Evolutionary conservation across 1,140 invertebrate genomes (phyloP), one percentile per base, ranked within the genome.

Genomic region (Drosophila hydei): DNA sequence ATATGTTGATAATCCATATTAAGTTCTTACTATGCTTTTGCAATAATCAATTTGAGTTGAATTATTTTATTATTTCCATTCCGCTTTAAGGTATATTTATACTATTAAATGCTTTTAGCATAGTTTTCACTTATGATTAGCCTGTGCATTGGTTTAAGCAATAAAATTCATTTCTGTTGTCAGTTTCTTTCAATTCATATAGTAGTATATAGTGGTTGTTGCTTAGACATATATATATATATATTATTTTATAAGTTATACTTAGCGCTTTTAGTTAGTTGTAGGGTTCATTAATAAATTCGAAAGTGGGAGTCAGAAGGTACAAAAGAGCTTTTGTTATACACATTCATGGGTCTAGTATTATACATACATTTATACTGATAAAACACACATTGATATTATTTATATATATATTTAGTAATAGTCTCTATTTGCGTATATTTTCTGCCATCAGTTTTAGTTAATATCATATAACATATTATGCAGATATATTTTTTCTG

Each of bases 241-340:
- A 62, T 30, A 48, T 58, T 58, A 14, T 33, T 60, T 43, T 75
- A 81, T 75, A 81, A 81, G 79, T 83, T 78, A 67, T 73, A 85
- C 81, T 85, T 77, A 81, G 62, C 68, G 69, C 64, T 58, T 85
- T 48, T 60, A 64, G 14, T 55, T 60, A 64, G 14, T 55, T 14
- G 47, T 63, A 40, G 77, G 77, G 70, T 47, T 76, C 25, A 52
- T 48, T 55, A 71, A 52, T 85, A 85, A 85, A 85, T 85, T 85
- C 81, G 81, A 85, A 81, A 85, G 81, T 85, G 83, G 83, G 83
- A 83, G 80, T 81, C 81, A 87, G 70, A 70, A 87, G 81, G 81
- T 85, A 85, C 81, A 85, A 85, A 85, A 87, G 77, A 85, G 80
- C 64, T 81, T 84, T 75, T 50, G 33, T 50, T 72, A 42, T 21